These are phyloP conservation scores for Drosophila suboccidentalis DNA, from an alignment of 2,888 invertebrate species.

Conservation along the genomic window DNA sequence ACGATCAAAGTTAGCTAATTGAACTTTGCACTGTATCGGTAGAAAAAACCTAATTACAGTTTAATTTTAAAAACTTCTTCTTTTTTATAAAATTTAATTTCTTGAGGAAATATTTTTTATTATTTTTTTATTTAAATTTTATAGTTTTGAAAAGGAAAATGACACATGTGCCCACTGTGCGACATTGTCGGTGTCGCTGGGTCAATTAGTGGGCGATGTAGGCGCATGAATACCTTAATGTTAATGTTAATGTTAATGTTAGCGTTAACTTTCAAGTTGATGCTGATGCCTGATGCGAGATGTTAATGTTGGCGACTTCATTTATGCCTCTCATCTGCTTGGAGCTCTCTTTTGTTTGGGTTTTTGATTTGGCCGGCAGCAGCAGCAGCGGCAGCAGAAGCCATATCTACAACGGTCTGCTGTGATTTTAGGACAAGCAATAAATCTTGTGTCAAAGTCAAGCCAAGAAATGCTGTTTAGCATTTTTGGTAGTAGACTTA, in stretches of 20 bases:
- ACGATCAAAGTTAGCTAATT: too few species aligned
- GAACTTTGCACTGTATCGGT: too few species aligned
- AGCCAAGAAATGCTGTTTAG: constrained; percentile 70
- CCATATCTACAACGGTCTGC: constrained; percentile 59
- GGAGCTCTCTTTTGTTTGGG: constrained; percentile 44
- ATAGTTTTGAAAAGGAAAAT: not conserved
- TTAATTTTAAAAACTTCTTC: too few species aligned
- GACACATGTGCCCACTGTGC: not conserved
- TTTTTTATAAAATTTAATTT: too few species aligned
- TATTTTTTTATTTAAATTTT: too few species aligned
- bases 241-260: constrained; percentile 54
- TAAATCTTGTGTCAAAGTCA: constrained; percentile 76
- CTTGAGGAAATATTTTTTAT: too few species aligned
- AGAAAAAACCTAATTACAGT: too few species aligned
- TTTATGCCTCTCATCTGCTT: constrained; percentile 72
- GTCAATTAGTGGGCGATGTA: constrained; percentile 82
- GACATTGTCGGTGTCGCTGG: constrained; percentile 61
- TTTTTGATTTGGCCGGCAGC: constrained; percentile 48
- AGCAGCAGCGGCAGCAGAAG: constrained; percentile 41
- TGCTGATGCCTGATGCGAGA: constrained; percentile 26
- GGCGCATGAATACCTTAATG: constrained; percentile 80
- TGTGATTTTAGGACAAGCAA: constrained; percentile 79
- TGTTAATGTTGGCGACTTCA: constrained; percentile 42
- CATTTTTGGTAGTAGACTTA: constrained; percentile 54
- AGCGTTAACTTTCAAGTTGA: constrained; percentile 38